Percentiles rank a stretch among this genome's conserved stretches.
These are phyloP conservation scores for Aleiodes testaceus DNA, from an alignment of 2,888 invertebrate genomes.

Conservation along the genomic window DNA sequence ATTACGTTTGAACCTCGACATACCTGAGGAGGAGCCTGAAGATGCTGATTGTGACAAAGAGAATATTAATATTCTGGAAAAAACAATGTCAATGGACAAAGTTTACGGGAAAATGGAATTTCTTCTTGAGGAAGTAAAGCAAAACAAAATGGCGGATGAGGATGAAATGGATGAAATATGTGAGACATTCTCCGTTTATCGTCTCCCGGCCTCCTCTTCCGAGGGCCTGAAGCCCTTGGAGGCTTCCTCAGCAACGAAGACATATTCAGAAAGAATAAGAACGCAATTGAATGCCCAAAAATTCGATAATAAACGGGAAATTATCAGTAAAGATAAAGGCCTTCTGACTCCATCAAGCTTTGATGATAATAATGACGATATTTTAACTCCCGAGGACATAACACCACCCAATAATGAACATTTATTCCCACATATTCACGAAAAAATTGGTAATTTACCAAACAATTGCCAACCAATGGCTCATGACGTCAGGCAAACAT, in stretches of 20 bases:
- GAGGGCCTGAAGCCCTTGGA: constrained; percentile 7
- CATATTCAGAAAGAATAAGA: neutral
- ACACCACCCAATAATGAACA: neutral
- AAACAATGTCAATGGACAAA: constrained; percentile 37
- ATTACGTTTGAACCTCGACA: constrained; percentile 56
- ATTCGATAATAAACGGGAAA: neutral
- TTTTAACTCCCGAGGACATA: too few relatives aligned
- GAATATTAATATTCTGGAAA: constrained; percentile 31
- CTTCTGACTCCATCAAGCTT: too few relatives aligned
- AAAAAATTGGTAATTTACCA: constrained; percentile 24
- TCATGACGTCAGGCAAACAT: too few relatives aligned
- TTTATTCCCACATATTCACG: constrained; percentile 4
- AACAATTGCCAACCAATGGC: neutral
- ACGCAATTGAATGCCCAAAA: neutral
- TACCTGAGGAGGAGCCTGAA: constrained; percentile 51
- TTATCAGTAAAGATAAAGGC: too few relatives aligned
- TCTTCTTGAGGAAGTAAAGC: neutral
- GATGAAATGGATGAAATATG: neutral
- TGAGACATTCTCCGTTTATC: neutral
- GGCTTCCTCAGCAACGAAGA: neutral
- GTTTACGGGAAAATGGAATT: constrained; percentile 1
- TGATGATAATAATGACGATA: neutral
- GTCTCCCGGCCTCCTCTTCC: neutral
- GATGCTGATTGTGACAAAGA: constrained; percentile 45
- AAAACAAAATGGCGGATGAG: constrained; percentile 1